phyloP scores from a whole-genome alignment of 2,113 vertebrate species.

The Nesoenas mayeri region DNA sequence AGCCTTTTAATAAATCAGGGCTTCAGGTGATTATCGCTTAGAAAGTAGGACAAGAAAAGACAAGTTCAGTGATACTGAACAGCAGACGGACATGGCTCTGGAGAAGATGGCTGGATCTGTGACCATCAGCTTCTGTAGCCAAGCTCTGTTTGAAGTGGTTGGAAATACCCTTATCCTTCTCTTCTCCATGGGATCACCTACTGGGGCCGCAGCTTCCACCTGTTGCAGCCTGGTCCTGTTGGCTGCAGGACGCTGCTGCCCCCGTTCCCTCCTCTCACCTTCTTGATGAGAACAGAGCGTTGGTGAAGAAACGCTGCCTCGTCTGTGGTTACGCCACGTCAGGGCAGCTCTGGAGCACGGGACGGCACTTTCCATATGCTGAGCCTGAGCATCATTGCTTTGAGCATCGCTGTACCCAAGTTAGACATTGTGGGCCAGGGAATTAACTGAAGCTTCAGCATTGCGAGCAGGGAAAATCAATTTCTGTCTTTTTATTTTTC shows the following conservation, averaged over 20 bases:
- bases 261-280: background rate
- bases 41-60: background rate
- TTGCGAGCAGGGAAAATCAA: background rate
- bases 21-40: background rate
- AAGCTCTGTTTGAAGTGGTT: background rate
- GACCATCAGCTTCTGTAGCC: background rate
- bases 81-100: background rate
- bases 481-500: background rate
- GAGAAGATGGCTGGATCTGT: background rate
- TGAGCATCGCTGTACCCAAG: background rate
- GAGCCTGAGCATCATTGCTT: background rate
- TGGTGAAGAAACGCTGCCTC: background rate
- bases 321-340: accelerated
- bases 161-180: background rate
- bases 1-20: background rate
- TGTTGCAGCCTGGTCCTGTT: background rate
- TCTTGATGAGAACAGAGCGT: background rate
- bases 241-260: background rate
- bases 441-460: background rate
- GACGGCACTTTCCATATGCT: background rate
- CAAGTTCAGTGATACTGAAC: background rate
- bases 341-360: background rate
- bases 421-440: background rate
- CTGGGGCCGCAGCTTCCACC: background rate
- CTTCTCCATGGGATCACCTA: accelerated